Conservation (phyloP, 2,113 vertebrate genomes). For the Nasalis larvatus region DNA sequence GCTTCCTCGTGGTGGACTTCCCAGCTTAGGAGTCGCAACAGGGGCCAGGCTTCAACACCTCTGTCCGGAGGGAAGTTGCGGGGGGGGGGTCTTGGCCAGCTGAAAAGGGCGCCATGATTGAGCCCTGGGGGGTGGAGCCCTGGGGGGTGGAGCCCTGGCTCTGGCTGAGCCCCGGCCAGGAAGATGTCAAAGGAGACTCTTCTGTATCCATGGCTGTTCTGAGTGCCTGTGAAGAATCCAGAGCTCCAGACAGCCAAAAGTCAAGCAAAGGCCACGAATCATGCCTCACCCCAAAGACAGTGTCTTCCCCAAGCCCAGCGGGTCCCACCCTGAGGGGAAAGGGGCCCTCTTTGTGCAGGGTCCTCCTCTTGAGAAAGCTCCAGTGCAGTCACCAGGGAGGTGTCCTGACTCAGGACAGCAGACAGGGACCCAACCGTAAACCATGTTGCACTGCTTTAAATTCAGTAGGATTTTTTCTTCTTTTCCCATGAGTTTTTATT, state of each 20-base stretch:
- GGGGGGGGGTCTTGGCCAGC: not conserved
- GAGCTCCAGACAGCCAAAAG: not conserved
- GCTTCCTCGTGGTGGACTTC: not conserved
- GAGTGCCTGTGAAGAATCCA: not conserved
- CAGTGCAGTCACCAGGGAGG: not conserved
- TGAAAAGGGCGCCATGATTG: fast-evolving
- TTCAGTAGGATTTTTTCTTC: not conserved
- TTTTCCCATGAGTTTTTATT: constrained; percentile 55
- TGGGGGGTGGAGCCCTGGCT: not conserved
- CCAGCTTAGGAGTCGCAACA: not conserved
- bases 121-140: not conserved
- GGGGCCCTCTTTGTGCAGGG: not conserved
- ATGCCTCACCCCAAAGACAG: fast-evolving
- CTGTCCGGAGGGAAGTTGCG: not conserved
- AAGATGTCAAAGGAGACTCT: not conserved
- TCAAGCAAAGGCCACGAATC: not conserved
- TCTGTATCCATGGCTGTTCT: not conserved
- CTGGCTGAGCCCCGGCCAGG: not conserved
- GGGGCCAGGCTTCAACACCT: not conserved
- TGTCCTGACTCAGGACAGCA: constrained; percentile 28
- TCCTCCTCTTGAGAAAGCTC: not conserved
- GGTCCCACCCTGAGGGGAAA: not conserved
- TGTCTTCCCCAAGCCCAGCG: not conserved
- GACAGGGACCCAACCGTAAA: not conserved
- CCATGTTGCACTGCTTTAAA: not conserved